These are phyloP conservation scores for Protonibea diacanthus DNA, from an alignment of 2,797 vertebrate species.

Conservation along the genomic window DNA sequence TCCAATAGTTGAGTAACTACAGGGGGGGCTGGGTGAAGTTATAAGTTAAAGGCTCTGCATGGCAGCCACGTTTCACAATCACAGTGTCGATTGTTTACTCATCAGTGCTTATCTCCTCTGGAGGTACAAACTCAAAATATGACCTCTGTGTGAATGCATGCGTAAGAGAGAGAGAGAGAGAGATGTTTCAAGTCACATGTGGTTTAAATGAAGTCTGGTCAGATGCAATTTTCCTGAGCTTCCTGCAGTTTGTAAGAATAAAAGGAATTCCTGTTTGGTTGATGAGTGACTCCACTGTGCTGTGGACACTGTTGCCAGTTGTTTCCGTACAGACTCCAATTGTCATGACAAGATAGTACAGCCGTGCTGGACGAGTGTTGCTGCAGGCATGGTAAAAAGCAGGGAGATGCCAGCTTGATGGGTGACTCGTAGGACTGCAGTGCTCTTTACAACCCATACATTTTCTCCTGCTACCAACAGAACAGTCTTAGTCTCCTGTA, in stretches of 20 bases:
- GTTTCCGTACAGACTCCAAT: slow-evolving; percentile 62
- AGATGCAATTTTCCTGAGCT: not conserved
- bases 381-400: slow-evolving; percentile 25
- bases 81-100: slow-evolving; percentile 61
- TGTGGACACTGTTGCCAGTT: slow-evolving; percentile 37
- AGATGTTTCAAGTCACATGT: slow-evolving; percentile 14
- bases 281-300: slow-evolving; percentile 43
- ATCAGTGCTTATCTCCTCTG: slow-evolving; percentile 67
- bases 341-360: slow-evolving; percentile 64
- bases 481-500: not conserved
- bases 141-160: slow-evolving; percentile 41
- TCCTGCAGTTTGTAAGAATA: slow-evolving; percentile 18
- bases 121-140: slow-evolving; percentile 51
- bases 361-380: slow-evolving; percentile 37
- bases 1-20: slow-evolving; percentile 21
- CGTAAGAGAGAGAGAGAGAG: slow-evolving; percentile 2
- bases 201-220: slow-evolving; percentile 5
- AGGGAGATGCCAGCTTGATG: slow-evolving; percentile 40
- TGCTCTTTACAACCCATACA: not conserved
- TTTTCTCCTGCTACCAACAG: slow-evolving; percentile 18
- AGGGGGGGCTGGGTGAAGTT: not conserved
- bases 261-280: slow-evolving; percentile 28
- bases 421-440: slow-evolving; percentile 37
- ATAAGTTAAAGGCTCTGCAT: slow-evolving; percentile 68
- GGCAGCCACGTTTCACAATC: slow-evolving; percentile 63